These are phyloP conservation scores for Perccottus glenii DNA, from an alignment of 2,113 vertebrate species.

Conservation along the genomic window DNA sequence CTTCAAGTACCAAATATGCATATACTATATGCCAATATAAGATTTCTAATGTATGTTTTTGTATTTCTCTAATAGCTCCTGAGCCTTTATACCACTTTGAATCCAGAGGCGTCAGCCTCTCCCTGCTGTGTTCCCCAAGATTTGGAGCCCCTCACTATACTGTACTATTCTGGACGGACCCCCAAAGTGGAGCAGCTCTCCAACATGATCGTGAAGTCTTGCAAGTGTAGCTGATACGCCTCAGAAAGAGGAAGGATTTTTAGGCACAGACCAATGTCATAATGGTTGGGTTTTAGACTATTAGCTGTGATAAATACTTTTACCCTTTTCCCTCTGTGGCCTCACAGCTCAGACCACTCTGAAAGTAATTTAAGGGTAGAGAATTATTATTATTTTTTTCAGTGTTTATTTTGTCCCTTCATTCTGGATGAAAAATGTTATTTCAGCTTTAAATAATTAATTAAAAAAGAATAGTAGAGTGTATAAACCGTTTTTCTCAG, in stretches of 20 bases:
- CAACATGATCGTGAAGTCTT: conserved; percentile 97
- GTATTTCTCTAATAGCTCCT: conserved; percentile 81
- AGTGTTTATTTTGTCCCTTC: neutral
- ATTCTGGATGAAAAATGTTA: conserved; percentile 19
- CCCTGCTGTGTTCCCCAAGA: conserved; percentile 95
- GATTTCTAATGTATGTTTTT: no score
- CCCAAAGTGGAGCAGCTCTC: conserved; percentile 96
- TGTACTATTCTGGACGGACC: conserved; percentile 92
- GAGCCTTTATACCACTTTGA: conserved; percentile 92
- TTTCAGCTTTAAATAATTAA: conserved; percentile 13
- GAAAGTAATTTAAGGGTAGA: conserved; percentile 39
- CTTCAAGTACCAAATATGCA: neutral
- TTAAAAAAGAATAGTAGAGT: neutral
- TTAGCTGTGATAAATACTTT: conserved; percentile 63
- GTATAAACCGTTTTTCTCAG: neutral
- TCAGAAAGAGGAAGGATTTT: conserved; percentile 16
- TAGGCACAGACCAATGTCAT: conserved; percentile 49
- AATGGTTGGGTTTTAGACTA: conserved; percentile 51
- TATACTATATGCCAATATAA: no score
- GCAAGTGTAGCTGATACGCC: conserved; percentile 91
- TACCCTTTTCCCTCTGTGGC: conserved; percentile 39
- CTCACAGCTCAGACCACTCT: conserved; percentile 48
- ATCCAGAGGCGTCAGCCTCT: conserved; percentile 89
- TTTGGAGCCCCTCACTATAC: conserved; percentile 92
- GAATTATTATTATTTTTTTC: conserved; percentile 32